phyloP scores from a whole-genome alignment of 2,797 vertebrate genomes.

The Peromyscus attwateri region DNA sequence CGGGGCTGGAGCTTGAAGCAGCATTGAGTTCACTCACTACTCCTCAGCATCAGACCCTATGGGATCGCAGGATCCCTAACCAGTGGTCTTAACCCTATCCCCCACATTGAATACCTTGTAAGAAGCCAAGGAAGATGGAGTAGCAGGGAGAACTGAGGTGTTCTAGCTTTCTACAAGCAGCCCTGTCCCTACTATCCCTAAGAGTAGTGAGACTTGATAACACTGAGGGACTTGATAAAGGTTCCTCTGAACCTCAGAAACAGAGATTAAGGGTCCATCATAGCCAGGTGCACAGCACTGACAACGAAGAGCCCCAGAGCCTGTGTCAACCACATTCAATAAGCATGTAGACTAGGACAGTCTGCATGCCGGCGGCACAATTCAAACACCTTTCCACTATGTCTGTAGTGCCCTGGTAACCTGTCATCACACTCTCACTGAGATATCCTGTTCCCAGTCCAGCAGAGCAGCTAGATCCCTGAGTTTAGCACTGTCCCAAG shows the following conservation, averaged over 20 bases:
- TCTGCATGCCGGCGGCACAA: slow-evolving; percentile 7
- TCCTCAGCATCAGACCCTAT: slow-evolving; percentile 51
- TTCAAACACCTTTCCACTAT: slow-evolving; percentile 51
- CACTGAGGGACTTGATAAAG: slow-evolving; percentile 72
- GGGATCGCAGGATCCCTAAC: background rate
- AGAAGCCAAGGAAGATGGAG: slow-evolving; percentile 48
- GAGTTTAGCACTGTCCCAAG: slow-evolving; percentile 65
- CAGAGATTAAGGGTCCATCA: slow-evolving; percentile 26
- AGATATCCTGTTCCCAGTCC: background rate
- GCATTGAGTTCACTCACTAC: background rate
- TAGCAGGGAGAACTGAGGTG: slow-evolving; percentile 34
- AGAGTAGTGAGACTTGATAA: slow-evolving; percentile 67
- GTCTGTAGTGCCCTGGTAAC: background rate
- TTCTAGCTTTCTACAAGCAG: slow-evolving; percentile 53
- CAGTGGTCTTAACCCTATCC: slow-evolving; percentile 45
- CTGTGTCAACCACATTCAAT: background rate
- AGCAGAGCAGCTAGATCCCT: slow-evolving; percentile 64
- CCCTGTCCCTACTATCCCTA: slow-evolving; percentile 53
- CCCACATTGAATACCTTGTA: slow-evolving; percentile 62
- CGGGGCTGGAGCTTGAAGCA: slow-evolving; percentile 26
- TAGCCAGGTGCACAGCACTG: slow-evolving; percentile 72
- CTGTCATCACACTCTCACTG: background rate
- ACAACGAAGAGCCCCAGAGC: slow-evolving; percentile 42
- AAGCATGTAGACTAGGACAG: background rate
- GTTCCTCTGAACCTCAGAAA: slow-evolving; percentile 36